Percentiles rank a stretch among this genome's conserved stretches.
phyloP scores from a whole-genome alignment of 1,140 invertebrate species.

The Psilanteris sp. region DNA sequence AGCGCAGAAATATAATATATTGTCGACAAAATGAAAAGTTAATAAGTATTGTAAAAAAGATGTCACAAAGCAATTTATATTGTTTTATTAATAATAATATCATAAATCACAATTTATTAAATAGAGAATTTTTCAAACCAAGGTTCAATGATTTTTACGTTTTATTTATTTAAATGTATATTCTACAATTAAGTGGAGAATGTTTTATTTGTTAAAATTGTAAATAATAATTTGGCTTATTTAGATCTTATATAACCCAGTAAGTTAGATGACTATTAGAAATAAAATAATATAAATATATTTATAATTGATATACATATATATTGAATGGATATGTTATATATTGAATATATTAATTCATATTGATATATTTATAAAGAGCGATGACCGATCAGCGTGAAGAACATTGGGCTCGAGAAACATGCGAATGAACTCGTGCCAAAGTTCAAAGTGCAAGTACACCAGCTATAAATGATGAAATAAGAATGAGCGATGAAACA shows the following conservation, averaged over 20 bases:
- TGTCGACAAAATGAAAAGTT: not conserved
- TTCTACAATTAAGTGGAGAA: not conserved
- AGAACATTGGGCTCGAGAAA: conserved; percentile 26
- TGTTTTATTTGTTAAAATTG: conserved; percentile 16
- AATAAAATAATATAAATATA: conserved; percentile 22
- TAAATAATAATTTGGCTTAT: conserved; percentile 1
- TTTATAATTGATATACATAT: conserved; percentile 54
- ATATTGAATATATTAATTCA: conserved; percentile 55
- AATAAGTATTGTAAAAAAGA: not conserved
- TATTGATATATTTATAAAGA: conserved; percentile 52
- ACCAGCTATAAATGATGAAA: conserved; percentile 37
- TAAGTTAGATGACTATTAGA: conserved; percentile 38
- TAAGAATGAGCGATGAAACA: conserved; percentile 36
- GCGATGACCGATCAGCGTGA: not conserved
- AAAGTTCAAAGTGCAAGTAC: conserved; percentile 68
- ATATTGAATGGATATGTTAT: conserved; percentile 54
- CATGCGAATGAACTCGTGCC: conserved; percentile 63
- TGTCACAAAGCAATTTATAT: conserved; percentile 10
- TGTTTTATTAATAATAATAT: not conserved
- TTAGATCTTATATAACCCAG: conserved; percentile 22
- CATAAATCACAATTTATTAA: too few species aligned
- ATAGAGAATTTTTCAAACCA: too few species aligned
- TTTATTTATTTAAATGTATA: too few species aligned
- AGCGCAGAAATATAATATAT: not conserved
- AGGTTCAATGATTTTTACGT: too few species aligned